Percentiles rank a stretch among this genome's conserved stretches.
phyloP scores from a whole-genome alignment of 2,113 vertebrate genomes.

The Suncus etruscus region DNA sequence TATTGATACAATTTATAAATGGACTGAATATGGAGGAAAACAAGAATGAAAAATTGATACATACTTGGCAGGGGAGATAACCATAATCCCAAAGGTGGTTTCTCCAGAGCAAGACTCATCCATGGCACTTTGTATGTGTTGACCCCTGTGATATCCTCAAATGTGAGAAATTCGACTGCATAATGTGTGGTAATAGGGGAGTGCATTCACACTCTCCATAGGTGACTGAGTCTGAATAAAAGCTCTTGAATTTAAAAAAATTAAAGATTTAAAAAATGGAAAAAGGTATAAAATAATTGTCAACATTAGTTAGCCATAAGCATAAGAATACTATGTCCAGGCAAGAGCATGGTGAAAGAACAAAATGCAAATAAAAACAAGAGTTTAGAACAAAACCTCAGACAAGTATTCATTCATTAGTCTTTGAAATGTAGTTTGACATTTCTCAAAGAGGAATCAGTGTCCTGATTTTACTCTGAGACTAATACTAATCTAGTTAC shows the following conservation, averaged over 20 bases:
- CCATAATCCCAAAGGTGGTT: too few species aligned
- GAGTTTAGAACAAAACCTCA: background rate
- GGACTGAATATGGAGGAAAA: background rate
- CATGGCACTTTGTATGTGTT: too few species aligned
- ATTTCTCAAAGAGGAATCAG: background rate
- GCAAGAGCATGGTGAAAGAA: background rate
- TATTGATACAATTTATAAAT: background rate
- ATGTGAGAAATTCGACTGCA: too few species aligned
- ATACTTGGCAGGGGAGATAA: too few species aligned
- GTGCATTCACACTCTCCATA: too few species aligned
- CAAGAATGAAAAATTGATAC: slow-evolving; percentile 3
- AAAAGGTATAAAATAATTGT: background rate
- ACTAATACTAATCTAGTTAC: background rate
- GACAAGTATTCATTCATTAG: background rate
- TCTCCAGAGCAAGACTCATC: too few species aligned
- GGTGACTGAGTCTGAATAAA: too few species aligned
- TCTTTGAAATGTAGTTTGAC: background rate
- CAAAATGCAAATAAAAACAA: background rate
- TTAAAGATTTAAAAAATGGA: too few species aligned
- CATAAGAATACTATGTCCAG: background rate
- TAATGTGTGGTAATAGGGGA: too few species aligned
- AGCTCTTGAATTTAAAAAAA: too few species aligned
- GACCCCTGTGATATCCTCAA: too few species aligned
- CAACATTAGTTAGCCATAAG: background rate
- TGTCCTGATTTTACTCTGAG: background rate